Evolutionary conservation across 2,888 invertebrate genomes (phyloP), one percentile per base, ranked within the genome.

Genomic region (Petrolisthes cinctipes): DNA sequence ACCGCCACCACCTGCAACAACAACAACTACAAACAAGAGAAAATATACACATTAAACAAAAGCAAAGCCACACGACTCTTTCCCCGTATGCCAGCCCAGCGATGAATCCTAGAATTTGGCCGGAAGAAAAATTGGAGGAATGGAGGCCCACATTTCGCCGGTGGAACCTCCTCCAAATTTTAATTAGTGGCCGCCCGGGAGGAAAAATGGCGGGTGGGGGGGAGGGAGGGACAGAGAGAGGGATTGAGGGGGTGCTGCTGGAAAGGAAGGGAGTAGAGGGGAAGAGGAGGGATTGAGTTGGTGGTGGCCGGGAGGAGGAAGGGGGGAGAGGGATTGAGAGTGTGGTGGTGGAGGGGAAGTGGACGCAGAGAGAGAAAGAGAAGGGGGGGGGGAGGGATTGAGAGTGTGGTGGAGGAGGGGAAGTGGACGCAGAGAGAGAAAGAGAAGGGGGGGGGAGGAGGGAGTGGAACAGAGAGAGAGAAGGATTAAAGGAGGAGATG

Each of bases 91-190:
- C 75, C 78, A 53, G 82, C 37, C 82, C 82, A 76, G 66, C 85
- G 83, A 73, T 82, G 86, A 86, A 86, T 82, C 78, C 82, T 78
- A 86, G 86, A 86, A 86, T 86, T 86, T 86, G 73, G 78, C 66
- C 78, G 53, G n/a, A 78, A 76, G 66, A 76, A 86, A 86, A 86
- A 85, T 78, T 82, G 86, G 76, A 86, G 86, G 86, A 83, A 85
- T 86, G 86, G 82, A 86, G 82, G 86, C 86, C 86, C 86, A 82
- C 86, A 86, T 86, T 86, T 86, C 82, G 82, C 81, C 82, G 66
- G 66, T 54, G 86, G 86, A 61, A 82, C 86, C 86, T 86, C 78
- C 86, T 86, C 86, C 86, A 86, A 86, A 86, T 86, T 86, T 86
- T 86, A 86, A 86, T 86, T 86, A 86, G 86, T 86, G 86, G 78